Conservation (phyloP, 1,140 invertebrate species). For the Oscheius sp. region DNA sequence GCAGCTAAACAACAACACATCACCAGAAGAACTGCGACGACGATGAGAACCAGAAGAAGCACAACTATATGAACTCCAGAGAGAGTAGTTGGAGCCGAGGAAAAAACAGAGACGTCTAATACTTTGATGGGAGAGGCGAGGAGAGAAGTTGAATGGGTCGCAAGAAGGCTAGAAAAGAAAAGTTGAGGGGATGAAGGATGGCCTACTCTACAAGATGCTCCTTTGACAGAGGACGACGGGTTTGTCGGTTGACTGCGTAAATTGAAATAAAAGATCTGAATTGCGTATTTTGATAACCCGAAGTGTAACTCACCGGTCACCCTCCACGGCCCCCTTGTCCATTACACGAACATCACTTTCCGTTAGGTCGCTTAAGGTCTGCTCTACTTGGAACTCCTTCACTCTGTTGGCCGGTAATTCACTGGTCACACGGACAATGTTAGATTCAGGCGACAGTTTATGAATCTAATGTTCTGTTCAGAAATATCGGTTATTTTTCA, state of each 20-base stretch:
- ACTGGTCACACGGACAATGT: conserved; percentile 46
- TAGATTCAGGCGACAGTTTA: conserved; percentile 47
- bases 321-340: conserved; percentile 48
- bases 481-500: conserved; percentile 7
- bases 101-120: conserved; percentile 13
- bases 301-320: conserved; percentile 42
- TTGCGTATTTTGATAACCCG: neutral
- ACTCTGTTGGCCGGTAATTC: conserved; percentile 40
- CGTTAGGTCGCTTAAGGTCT: conserved; percentile 30
- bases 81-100: neutral
- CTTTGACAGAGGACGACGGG: conserved; percentile 30
- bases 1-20: conserved; percentile 39
- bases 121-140: neutral
- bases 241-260: conserved; percentile 50
- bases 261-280: conserved; percentile 37
- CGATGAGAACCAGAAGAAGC: conserved; percentile 15
- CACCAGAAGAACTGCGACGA: conserved; percentile 24
- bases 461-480: conserved; percentile 40
- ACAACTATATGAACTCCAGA: conserved; percentile 23
- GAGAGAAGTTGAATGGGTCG: conserved; percentile 24
- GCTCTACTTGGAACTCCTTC: conserved; percentile 41
- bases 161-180: conserved; percentile 8
- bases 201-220: conserved; percentile 18
- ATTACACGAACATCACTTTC: conserved; percentile 45
- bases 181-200: neutral